These are phyloP conservation scores for Platyrinchus mystaceus DNA, from an alignment of 2,797 vertebrate genomes.

Conservation along the genomic window DNA sequence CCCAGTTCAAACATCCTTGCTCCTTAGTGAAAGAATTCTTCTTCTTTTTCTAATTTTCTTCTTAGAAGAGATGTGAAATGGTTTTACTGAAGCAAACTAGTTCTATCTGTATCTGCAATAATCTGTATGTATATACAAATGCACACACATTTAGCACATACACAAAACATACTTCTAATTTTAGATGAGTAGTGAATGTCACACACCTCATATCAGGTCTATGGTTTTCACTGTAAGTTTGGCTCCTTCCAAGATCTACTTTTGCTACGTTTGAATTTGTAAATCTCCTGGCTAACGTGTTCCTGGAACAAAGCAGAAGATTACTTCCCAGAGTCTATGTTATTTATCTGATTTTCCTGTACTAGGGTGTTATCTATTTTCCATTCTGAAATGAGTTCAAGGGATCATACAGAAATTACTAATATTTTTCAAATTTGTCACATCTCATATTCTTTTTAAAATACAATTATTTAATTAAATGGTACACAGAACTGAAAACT, in stretches of 20 bases:
- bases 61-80: neutral
- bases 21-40: neutral
- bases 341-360: neutral
- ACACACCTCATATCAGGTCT: neutral
- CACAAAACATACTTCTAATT: neutral
- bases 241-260: neutral
- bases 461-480: neutral
- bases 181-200: neutral
- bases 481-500: neutral
- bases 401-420: neutral
- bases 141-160: neutral
- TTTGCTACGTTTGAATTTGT: neutral
- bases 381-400: neutral
- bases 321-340: neutral
- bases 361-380: neutral
- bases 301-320: neutral
- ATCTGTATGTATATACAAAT: neutral
- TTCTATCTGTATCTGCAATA: neutral
- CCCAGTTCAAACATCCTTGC: neutral
- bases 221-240: neutral
- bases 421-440: neutral
- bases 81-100: neutral
- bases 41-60: neutral
- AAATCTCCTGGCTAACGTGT: neutral
- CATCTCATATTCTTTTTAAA: neutral